Base-by-base conservation (phyloP, 1,140 invertebrate genomes). In the Whitmania pigra region DNA sequence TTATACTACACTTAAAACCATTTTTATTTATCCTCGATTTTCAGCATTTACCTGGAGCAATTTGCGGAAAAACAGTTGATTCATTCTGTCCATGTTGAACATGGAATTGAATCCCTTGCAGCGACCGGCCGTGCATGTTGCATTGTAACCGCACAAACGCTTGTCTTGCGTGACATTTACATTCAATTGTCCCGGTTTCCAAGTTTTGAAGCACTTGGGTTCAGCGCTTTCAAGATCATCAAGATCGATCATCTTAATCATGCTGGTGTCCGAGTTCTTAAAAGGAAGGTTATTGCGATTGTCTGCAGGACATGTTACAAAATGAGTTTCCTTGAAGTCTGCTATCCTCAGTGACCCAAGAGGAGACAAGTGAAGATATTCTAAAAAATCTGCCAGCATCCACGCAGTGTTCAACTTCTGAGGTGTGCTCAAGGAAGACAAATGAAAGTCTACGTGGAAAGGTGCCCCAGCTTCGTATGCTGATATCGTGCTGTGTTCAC, bases 171-270 rank as follows among this genome's bases (percentile, higher is more conserved):
- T 67, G 13, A 7, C 9, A 5, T 72, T 68, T 15, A 53, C 29
- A 17, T 49, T 49, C 20, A 76, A 71, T 2, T 70, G 63, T 75
- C 73, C 31, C 68, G 27, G 18, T 53, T 72, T 25, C 29, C 27
- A 31, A 53, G 57, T 22, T 60, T 29, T 17, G n/a, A 53, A 22
- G 75, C 80, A 81, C 17, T 74, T 74, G 2, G 80, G 80, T 73
- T 81, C 80, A n/a, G 79, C 31, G 74, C 78, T 80, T 68, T 79
- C 78, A 29, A 80, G 76, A 72, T 81, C 80, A 72, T 81, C 79
- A 15, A 81, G 72, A 74, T 81, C 80, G 53, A 78, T 81, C 73
- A 81, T 77, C 71, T 80, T 80, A 17, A 81, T 74, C 25, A 69
- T 74, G 60, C 67, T 71, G 72, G 78, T 77, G n/a, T 43, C 40